Percentiles rank a stretch among this genome's conserved stretches.
Evolutionary conservation across 1,140 invertebrate genomes (phyloP).

Genomic region (Onthophagus taurus): DNA sequence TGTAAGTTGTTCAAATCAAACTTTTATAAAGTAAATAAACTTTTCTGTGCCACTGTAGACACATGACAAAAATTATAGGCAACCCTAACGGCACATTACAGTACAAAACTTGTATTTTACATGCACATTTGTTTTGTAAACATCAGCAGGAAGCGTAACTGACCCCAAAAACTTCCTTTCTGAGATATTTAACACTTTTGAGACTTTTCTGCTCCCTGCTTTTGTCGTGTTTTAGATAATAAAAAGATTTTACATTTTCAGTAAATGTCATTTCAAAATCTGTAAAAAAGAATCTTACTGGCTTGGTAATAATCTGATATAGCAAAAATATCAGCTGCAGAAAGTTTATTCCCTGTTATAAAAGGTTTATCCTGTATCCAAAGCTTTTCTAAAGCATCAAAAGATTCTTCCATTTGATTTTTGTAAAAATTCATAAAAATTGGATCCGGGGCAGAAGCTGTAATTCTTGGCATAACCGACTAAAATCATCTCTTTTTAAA

Average conservation of each 20-base stretch:
- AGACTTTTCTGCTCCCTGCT: too few relatives aligned
- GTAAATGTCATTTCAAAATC: background rate
- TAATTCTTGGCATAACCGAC: conserved; percentile 41
- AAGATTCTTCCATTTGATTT: conserved; percentile 43
- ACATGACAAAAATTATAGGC: too few relatives aligned
- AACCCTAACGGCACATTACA: too few relatives aligned
- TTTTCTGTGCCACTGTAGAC: too few relatives aligned
- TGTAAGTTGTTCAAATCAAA: too few relatives aligned
- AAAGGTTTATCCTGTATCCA: conserved; percentile 54
- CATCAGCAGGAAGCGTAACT: too few relatives aligned
- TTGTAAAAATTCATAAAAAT: conserved; percentile 40
- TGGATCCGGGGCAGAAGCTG: conserved; percentile 32
- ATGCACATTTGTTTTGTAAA: too few relatives aligned
- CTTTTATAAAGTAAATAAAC: too few relatives aligned
- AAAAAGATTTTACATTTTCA: background rate
- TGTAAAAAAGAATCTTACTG: conserved; percentile 38
- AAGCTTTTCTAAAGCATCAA: conserved; percentile 51
- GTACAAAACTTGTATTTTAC: too few relatives aligned
- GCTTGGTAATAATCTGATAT: conserved; percentile 81
- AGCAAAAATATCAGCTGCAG: conserved; percentile 70
- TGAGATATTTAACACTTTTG: too few relatives aligned
- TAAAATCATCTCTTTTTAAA: conserved; percentile 22
- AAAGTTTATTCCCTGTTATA: conserved; percentile 54
- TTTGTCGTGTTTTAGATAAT: too few relatives aligned
- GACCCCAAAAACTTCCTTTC: too few relatives aligned